These are phyloP conservation scores for Drosophila funebris DNA, from an alignment of 1,140 invertebrate genomes.

Conservation along the genomic window DNA sequence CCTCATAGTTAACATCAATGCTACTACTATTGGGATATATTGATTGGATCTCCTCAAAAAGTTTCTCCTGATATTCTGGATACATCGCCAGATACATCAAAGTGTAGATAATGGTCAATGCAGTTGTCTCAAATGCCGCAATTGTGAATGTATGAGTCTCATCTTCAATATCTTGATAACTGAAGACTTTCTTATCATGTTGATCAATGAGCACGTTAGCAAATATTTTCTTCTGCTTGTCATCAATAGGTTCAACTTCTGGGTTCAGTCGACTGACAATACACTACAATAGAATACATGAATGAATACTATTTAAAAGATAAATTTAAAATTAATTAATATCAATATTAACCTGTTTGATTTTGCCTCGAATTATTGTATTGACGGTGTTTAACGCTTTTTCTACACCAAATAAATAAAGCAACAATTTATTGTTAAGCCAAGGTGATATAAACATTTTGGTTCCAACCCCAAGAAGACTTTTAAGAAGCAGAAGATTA, in stretches of 20 bases:
- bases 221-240: slow-evolving; percentile 10
- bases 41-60: slow-evolving; percentile 86
- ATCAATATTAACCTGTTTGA: too few relatives aligned
- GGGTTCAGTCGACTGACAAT: too few relatives aligned
- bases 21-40: slow-evolving; percentile 84
- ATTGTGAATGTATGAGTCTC: slow-evolving; percentile 53
- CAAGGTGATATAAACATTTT: too few relatives aligned
- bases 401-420: too few relatives aligned
- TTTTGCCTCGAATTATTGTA: too few relatives aligned
- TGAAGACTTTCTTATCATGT: slow-evolving; percentile 33
- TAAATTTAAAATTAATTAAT: too few relatives aligned
- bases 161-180: slow-evolving; percentile 42
- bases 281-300: too few relatives aligned
- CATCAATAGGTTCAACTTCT: slow-evolving; percentile 21
- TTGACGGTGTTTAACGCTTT: too few relatives aligned
- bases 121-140: slow-evolving; percentile 66
- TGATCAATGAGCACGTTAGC: slow-evolving; percentile 38
- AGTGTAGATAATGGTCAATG: slow-evolving; percentile 35
- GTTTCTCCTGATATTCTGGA: slow-evolving; percentile 84
- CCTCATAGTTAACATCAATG: slow-evolving; percentile 84
- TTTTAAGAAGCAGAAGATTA: too few relatives aligned
- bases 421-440: too few relatives aligned
- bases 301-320: too few relatives aligned
- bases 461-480: too few relatives aligned
- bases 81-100: slow-evolving; percentile 63